Conservation (phyloP, 1,140 invertebrate genomes). For the Anthonomus grandis region DNA sequence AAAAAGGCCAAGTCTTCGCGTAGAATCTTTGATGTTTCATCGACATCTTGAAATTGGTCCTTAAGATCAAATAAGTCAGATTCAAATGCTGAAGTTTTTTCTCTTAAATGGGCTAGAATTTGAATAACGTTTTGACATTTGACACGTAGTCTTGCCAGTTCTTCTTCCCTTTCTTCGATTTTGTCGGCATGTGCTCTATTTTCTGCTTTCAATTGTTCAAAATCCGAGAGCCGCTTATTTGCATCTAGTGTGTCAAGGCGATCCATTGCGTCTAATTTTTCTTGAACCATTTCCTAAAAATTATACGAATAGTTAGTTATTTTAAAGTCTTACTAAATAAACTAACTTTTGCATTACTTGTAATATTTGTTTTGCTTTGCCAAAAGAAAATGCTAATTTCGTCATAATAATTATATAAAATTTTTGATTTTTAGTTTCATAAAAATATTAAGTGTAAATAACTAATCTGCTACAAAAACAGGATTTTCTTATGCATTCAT, state of each 20-base stretch:
- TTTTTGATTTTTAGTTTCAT: too few relatives aligned
- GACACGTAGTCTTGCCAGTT: constrained; percentile 36
- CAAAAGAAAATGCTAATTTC: too few relatives aligned
- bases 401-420: too few relatives aligned
- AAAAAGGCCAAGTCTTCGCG: constrained; percentile 12
- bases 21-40: background rate
- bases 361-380: too few relatives aligned
- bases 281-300: constrained; percentile 26
- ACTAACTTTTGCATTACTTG: background rate
- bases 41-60: background rate
- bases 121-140: constrained; percentile 40
- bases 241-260: constrained; percentile 31
- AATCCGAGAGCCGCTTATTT: constrained; percentile 38
- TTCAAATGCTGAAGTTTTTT: constrained; percentile 37
- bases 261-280: constrained; percentile 27
- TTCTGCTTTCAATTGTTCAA: constrained; percentile 41
- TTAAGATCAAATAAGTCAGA: constrained; percentile 18
- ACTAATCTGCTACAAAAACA: too few relatives aligned
- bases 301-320: background rate
- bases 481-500: too few relatives aligned
- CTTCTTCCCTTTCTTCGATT: constrained; percentile 46
- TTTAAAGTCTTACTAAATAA: constrained; percentile 6
- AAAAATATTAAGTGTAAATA: too few relatives aligned
- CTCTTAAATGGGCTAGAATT: constrained; percentile 42
- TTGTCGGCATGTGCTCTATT: constrained; percentile 46